Conservation (phyloP, 2,113 vertebrate genomes). For the Colinus virginianus region DNA sequence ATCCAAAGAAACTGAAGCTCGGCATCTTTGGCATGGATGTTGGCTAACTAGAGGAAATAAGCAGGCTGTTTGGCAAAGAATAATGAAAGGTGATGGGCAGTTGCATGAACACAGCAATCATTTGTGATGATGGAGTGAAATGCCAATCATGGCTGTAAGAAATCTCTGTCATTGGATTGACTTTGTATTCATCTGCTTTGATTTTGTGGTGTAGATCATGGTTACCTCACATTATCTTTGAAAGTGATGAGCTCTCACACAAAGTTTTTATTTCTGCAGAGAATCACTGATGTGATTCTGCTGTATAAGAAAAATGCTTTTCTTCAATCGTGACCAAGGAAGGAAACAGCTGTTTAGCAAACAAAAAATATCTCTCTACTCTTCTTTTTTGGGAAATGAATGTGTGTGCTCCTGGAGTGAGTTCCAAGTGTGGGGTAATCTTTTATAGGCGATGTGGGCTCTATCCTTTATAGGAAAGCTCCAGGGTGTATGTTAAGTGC, state of each 20-base stretch:
- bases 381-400: background rate
- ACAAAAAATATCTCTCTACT: background rate
- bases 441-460: background rate
- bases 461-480: background rate
- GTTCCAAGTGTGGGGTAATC: background rate
- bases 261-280: background rate
- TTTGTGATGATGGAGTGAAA: background rate
- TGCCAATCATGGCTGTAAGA: background rate
- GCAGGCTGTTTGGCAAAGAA: background rate
- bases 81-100: background rate
- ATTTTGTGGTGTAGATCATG: background rate
- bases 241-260: background rate
- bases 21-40: background rate
- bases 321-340: background rate
- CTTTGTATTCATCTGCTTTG: background rate
- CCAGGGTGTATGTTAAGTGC: background rate
- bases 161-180: background rate
- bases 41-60: background rate
- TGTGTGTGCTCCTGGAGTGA: background rate
- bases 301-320: background rate
- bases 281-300: background rate
- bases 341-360: background rate
- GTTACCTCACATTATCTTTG: background rate
- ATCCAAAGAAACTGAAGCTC: background rate
- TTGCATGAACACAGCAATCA: background rate